phyloP scores from a whole-genome alignment of 2,113 vertebrate genomes.

The Varanus komodoensis region DNA sequence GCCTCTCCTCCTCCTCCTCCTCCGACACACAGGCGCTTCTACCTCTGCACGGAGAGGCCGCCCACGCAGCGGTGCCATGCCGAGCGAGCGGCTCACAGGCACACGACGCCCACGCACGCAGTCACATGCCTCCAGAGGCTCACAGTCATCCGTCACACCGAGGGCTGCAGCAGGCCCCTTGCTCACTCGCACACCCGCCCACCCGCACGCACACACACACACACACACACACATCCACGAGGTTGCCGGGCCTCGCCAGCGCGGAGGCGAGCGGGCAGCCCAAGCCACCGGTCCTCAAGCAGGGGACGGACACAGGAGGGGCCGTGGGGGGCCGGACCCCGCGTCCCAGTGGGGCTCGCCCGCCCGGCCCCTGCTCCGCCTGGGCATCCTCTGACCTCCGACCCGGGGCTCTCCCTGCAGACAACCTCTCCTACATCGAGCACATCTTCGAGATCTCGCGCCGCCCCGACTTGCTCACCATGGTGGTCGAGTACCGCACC shows the following conservation, averaged over 20 bases:
- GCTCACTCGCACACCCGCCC: no score
- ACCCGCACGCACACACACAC: neutral
- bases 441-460: constrained; percentile 97
- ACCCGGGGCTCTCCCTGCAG: constrained; percentile 62
- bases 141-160: neutral
- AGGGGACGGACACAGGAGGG: no score
- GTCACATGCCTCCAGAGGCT: neutral
- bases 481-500: constrained; percentile 93
- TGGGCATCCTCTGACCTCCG: neutral
- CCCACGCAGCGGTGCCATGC: neutral
- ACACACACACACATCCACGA: no score
- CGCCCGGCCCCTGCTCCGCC: no score
- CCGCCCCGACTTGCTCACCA: constrained; percentile 90
- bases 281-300: no score
- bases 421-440: constrained; percentile 93
- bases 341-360: no score
- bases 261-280: no score
- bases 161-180: neutral
- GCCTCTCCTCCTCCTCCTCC: no score
- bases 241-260: no score
- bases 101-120: neutral
- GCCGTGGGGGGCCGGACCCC: no score
- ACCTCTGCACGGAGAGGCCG: neutral
- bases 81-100: neutral
- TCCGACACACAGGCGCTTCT: neutral